Conservation (phyloP, 2,888 invertebrate species). For the Drosophila gaucha region DNA sequence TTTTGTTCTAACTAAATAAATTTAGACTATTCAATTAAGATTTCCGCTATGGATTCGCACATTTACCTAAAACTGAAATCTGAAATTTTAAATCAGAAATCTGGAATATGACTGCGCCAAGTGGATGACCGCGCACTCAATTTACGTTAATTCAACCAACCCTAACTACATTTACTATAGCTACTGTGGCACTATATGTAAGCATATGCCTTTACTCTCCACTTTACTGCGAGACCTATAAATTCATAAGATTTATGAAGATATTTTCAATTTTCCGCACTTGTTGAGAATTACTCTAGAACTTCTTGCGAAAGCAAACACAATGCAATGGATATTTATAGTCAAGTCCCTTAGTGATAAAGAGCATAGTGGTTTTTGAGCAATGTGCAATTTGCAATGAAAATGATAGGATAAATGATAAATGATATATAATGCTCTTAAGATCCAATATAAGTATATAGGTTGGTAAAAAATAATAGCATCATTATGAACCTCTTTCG, state of each 20-base stretch:
- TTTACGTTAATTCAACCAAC: slow-evolving; percentile 54
- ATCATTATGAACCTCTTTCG: no score
- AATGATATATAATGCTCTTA: no score
- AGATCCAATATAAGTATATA: no score
- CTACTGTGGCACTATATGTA: neutral
- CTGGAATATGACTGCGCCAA: slow-evolving; percentile 7
- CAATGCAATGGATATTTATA: neutral
- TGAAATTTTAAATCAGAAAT: slow-evolving; percentile 36
- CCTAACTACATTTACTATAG: neutral
- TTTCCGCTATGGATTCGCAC: slow-evolving; percentile 62
- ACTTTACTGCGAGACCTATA: neutral
- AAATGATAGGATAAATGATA: no score
- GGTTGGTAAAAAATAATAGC: no score
- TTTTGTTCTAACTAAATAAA: slow-evolving; percentile 52
- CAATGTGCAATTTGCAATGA: no score
- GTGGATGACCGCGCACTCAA: slow-evolving; percentile 50
- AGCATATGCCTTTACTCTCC: neutral
- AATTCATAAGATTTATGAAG: neutral
- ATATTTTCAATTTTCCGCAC: neutral
- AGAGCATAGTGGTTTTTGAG: no score
- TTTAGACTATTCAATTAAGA: slow-evolving; percentile 62
- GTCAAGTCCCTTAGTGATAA: no score
- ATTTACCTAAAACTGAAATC: slow-evolving; percentile 10
- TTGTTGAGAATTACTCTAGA: neutral
- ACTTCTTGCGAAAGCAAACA: neutral